Evolutionary conservation across 2,797 vertebrate species (phyloP), one percentile per base, ranked within the genome.

Genomic region (Lacerta agilis): DNA sequence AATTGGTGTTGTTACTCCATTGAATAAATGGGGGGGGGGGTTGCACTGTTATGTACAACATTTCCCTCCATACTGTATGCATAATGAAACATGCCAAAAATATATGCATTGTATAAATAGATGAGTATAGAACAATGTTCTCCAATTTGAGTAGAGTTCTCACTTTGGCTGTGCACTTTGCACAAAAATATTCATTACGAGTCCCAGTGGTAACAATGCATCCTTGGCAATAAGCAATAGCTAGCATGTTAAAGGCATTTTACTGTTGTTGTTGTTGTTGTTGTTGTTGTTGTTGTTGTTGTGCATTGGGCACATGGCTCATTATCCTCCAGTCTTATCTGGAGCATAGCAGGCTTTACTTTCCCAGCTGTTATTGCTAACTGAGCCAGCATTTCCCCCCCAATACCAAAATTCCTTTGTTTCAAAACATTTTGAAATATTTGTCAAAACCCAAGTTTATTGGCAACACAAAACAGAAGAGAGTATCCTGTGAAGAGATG

Each of bases 1-100:
- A 18, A 88, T 29, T n/a, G 82, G 79, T 80, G 64, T 36, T 79
- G 9, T 45, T 90, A 77, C 90, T 49, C 43, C 92, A 64, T 18
- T 75, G 55, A 82, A 82, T 72, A 73, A 83, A 94, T 90, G 88
- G 83, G 83, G 88, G 83, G 85, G 78, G 82, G 87, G 93, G 92
- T 71, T 92, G 86, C 18, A 91, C 87, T 78, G 87, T 92, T 80
- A 67, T 20, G 1, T 45, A n/a, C 64, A 86, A 85, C 17, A 83
- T 91, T 88, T 4, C 58, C 2, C 61, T 88, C 2, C 33, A 75
- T 90, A 61, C 66, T 80, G 9, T 33, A 13, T 90, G n/a, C 29
- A 83, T 84, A 79, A 79, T n/a, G 86, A 87, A 93, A 75, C 6
- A 79, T 77, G 69, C 55, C 41, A 61, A 71, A 84, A 49, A 88